Base-by-base conservation (phyloP, 2,797 vertebrate genomes). In the Tapirus indicus region DNA sequence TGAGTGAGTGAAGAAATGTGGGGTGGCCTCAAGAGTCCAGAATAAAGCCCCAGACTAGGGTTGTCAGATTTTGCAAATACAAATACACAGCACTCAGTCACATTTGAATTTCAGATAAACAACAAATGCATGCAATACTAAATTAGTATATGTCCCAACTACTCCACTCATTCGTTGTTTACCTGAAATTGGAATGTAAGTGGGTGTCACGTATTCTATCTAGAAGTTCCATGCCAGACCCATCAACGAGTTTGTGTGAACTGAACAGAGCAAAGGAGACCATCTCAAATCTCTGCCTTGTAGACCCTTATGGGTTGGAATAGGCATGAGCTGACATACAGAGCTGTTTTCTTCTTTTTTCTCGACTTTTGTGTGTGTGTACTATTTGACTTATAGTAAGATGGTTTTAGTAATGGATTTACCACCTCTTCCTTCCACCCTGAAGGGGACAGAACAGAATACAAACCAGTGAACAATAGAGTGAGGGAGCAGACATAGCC, bases 41-140 rank as follows among this genome's bases (percentile, higher is more conserved):
- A 56, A 94, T 49, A 88, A 94, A 49, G n/a, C 44, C 18, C 25
- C 32, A 58, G 27, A 88, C 9, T 21, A 58, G 16, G 23, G 14
- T 32, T 56, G 17, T 32, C 68, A 82, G 72, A n/a, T 68, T 91
- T 94, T 93, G 20, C 74, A 88, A 85, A 93, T 79, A 72, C 44
- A 91, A 91, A 95, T 27, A 74, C n/a, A 66, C 44, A 38, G 7
- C 4, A 12, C n/a, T 25, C 35, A 13, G 1, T 60, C 92, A 91
- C 16, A 66, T 68, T 84, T 94, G 35, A 88, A 93, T 71, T 80
- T 96, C 64, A 84, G 83, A 79, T 60, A 86, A 80, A 85, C 38
- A 68, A 41, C 4, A 3, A 66, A 91, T 62, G 38, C 20, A 29
- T 74, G 21, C 1, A 69, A 16, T 88, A 47, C 16, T 72, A 58